These are phyloP conservation scores for Adelosebastes latens DNA, from an alignment of 2,797 vertebrate genomes.

Conservation along the genomic window DNA sequence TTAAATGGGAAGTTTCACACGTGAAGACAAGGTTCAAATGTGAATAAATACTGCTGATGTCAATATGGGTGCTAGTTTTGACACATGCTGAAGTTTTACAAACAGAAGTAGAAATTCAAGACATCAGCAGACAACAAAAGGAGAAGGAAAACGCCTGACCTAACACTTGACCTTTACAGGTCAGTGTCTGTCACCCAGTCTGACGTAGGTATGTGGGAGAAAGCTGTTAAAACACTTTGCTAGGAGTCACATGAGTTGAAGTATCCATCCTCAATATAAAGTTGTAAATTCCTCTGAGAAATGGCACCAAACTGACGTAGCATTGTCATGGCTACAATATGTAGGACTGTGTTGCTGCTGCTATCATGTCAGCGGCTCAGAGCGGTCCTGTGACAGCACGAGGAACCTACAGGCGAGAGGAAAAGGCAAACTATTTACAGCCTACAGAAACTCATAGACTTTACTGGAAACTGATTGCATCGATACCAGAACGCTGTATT, in stretches of 20 bases:
- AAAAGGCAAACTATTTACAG: conserved; percentile 20
- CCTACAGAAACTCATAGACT: background rate
- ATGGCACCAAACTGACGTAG: conserved; percentile 2
- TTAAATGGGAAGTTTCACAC: background rate
- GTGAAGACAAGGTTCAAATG: background rate
- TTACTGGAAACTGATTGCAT: background rate
- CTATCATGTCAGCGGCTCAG: conserved; percentile 20
- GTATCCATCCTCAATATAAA: background rate
- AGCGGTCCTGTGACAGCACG: conserved; percentile 58
- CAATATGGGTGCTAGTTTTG: background rate
- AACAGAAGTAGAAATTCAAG: background rate
- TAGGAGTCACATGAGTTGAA: conserved; percentile 15
- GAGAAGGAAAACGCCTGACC: background rate
- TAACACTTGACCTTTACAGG: conserved; percentile 4
- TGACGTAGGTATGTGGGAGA: conserved; percentile 6
- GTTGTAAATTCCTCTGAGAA: conserved; percentile 30
- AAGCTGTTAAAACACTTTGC: conserved; percentile 23
- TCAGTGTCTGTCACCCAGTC: conserved; percentile 8
- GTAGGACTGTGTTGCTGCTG: conserved; percentile 1
- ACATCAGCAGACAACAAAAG: background rate
- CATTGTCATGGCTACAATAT: background rate
- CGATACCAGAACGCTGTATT: background rate
- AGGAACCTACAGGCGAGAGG: conserved; percentile 32
- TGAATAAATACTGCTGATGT: background rate
- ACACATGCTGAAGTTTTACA: background rate